phyloP scores from a whole-genome alignment of 2,797 vertebrate species.

The Psittacula echo region DNA sequence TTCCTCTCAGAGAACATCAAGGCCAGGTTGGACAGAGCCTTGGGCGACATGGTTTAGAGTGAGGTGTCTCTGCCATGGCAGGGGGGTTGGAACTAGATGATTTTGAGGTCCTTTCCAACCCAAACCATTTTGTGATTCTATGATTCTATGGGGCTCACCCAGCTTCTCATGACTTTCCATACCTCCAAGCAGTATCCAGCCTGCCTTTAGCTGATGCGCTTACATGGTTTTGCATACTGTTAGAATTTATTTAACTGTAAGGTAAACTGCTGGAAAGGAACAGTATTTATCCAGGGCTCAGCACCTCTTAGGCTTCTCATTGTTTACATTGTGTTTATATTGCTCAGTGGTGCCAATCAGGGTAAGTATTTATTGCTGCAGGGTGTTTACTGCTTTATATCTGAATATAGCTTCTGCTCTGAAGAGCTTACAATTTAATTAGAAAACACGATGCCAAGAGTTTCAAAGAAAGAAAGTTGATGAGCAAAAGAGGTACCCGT shows the following conservation, averaged over 20 bases:
- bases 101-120: background rate
- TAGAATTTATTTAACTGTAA: slow-evolving; percentile 12
- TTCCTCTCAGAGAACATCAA: background rate
- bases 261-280: background rate
- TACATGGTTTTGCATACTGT: background rate
- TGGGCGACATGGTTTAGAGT: background rate
- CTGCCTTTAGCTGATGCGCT: background rate
- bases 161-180: background rate
- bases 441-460: background rate
- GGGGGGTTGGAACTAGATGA: background rate
- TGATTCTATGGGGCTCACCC: background rate
- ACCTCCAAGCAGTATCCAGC: background rate
- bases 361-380: slow-evolving; percentile 37
- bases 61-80: background rate
- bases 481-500: background rate
- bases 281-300: background rate
- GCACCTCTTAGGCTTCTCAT: slow-evolving; percentile 40
- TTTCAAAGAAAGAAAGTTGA: background rate
- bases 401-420: slow-evolving; percentile 35
- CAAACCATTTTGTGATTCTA: background rate
- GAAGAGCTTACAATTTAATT: slow-evolving; percentile 38
- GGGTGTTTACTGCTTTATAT: slow-evolving; percentile 41
- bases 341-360: slow-evolving; percentile 37
- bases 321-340: slow-evolving; percentile 32
- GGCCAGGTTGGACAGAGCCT: background rate